Evolutionary conservation across 92 coral and sea anemone species (phyloP).

Genomic region (Epizoanthus rinbou): DNA sequence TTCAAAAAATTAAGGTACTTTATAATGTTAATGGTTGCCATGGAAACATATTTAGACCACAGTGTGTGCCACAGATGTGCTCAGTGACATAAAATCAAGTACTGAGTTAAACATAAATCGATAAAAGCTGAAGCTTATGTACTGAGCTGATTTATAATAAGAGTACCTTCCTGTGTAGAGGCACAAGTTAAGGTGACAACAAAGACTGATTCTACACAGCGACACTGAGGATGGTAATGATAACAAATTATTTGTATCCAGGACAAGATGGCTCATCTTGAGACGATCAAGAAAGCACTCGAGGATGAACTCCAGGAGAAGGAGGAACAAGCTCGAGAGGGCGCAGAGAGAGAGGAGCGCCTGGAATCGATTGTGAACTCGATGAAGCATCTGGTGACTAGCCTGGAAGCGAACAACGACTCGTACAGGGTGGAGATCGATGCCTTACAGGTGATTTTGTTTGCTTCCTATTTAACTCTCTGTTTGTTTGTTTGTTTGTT

Average conservation of each 20-base stretch:
- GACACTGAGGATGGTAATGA: neutral
- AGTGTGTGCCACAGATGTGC: too few relatives aligned
- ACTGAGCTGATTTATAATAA: too few relatives aligned
- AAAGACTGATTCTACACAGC: too few relatives aligned
- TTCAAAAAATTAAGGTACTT: too few relatives aligned
- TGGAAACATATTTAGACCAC: too few relatives aligned
- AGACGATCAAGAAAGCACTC: slow-evolving; percentile 49
- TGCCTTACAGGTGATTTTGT: slow-evolving; percentile 17
- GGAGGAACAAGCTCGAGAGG: slow-evolving; percentile 30
- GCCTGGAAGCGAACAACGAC: slow-evolving; percentile 62
- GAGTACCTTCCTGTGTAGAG: too few relatives aligned
- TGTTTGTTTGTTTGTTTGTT: too few relatives aligned
- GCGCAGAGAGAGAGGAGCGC: slow-evolving; percentile 42
- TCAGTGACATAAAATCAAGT: too few relatives aligned
- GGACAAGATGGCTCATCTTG: slow-evolving; percentile 52
- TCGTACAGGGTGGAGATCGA: slow-evolving; percentile 52
- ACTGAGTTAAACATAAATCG: too few relatives aligned
- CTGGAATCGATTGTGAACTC: slow-evolving; percentile 43
- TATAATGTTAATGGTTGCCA: too few relatives aligned
- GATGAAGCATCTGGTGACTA: slow-evolving; percentile 44
- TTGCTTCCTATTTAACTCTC: neutral
- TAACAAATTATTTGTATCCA: neutral
- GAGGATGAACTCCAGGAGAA: slow-evolving; percentile 60
- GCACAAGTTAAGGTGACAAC: too few relatives aligned
- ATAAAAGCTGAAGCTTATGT: too few relatives aligned